Conservation (phyloP, 2,797 vertebrate genomes). For the Tiaroga cobitis region DNA sequence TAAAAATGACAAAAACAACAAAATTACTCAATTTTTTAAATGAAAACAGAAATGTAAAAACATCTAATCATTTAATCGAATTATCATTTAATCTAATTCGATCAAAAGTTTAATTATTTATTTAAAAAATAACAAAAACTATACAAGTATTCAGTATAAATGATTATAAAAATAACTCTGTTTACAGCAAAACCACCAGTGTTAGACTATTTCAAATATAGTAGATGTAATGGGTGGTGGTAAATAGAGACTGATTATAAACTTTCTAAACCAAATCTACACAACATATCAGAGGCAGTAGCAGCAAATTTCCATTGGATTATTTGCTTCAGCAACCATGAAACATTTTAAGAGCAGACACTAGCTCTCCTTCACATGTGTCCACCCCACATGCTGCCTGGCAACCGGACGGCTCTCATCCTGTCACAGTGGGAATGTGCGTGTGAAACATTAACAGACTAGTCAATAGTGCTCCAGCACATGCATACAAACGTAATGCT, state of each 20-base stretch:
- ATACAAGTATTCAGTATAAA: neutral
- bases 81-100: neutral
- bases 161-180: neutral
- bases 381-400: constrained; percentile 65
- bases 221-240: neutral
- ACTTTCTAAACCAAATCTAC: neutral
- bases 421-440: constrained; percentile 57
- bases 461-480: constrained; percentile 58
- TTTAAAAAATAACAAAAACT: neutral
- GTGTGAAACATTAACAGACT: constrained; percentile 77
- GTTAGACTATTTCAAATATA: neutral
- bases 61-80: neutral
- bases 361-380: neutral
- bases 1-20: neutral
- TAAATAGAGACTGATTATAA: neutral
- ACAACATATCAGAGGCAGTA: neutral
- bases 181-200: neutral
- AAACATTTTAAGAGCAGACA: constrained; percentile 34
- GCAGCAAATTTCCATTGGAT: constrained; percentile 20
- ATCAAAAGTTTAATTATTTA: neutral
- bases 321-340: constrained; percentile 32
- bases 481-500: constrained; percentile 17
- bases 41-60: neutral
- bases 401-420: constrained; percentile 70
- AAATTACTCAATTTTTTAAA: neutral